A percentile compares a stretch with the other conserved stretches of the same genome.
These are phyloP conservation scores for Agonopterix arenella DNA, from an alignment of 2,888 invertebrate species.

Conservation along the genomic window DNA sequence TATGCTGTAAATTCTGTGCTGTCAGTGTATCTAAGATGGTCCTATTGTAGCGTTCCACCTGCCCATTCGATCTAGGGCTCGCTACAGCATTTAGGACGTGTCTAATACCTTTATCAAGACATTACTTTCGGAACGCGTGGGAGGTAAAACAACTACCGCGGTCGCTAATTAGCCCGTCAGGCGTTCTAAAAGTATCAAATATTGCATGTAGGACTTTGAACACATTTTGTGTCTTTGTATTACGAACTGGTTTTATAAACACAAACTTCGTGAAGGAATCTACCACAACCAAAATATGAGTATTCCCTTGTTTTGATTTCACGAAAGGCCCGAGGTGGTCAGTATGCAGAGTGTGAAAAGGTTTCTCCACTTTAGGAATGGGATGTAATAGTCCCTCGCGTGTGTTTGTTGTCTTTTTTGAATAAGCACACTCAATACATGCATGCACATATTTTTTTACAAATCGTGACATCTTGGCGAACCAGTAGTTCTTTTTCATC, in stretches of 20 bases:
- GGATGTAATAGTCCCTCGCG: background rate
- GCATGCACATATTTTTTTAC: background rate
- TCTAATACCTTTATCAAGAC: slow-evolving; percentile 1
- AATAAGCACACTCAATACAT: background rate
- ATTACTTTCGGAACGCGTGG: slow-evolving; percentile 4
- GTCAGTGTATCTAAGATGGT: background rate
- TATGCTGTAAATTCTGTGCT: background rate
- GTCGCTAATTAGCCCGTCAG: slow-evolving; percentile 4
- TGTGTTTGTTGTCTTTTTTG: background rate
- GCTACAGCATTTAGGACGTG: slow-evolving; percentile 1
- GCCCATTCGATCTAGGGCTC: slow-evolving; percentile 1
- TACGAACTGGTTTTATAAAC: slow-evolving; percentile 10
- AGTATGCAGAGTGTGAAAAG: background rate
- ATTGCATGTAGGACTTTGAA: slow-evolving; percentile 5
- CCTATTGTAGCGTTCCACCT: background rate
- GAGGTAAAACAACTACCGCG: slow-evolving; percentile 7
- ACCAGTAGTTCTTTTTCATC: slow-evolving; percentile 13
- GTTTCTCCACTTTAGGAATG: background rate
- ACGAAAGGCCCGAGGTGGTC: slow-evolving; percentile 2
- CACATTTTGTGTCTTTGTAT: slow-evolving; percentile 12
- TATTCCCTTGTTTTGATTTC: slow-evolving; percentile 12
- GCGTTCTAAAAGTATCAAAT: slow-evolving; percentile 5
- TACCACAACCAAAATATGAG: slow-evolving; percentile 11
- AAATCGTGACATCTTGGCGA: slow-evolving; percentile 12
- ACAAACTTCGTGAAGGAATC: slow-evolving; percentile 11